A percentile compares a stretch with the other conserved stretches of the same genome.
These are phyloP conservation scores for Drosophila trichaetosa DNA, from an alignment of 2,888 invertebrate genomes.

Conservation along the genomic window DNA sequence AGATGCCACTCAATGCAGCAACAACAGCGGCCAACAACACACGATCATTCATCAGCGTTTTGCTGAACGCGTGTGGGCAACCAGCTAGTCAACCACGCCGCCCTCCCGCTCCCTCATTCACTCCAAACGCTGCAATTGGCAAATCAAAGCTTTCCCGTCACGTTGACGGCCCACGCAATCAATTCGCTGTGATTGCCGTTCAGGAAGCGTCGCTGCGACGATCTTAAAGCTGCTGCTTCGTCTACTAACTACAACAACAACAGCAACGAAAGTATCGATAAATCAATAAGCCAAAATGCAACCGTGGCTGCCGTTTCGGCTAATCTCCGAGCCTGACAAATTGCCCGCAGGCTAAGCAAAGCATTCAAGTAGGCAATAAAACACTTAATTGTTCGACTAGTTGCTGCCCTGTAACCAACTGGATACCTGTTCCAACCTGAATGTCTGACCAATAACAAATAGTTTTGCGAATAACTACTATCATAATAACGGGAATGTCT, in stretches of 20 bases:
- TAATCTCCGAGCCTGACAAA: conserved; percentile 62
- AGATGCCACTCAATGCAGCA: conserved; percentile 40
- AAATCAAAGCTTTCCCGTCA: conserved; percentile 51
- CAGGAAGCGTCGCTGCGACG: conserved; percentile 43
- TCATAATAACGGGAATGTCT: background rate
- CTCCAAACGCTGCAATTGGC: conserved; percentile 4
- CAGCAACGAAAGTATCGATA: conserved; percentile 50
- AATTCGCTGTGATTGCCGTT: conserved; percentile 54
- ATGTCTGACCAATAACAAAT: background rate
- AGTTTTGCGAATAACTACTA: background rate
- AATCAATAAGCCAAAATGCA: conserved; percentile 67
- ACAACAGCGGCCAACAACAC: conserved; percentile 9
- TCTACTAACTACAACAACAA: conserved; percentile 7
- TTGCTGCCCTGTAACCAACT: conserved; percentile 4
- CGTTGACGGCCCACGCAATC: conserved; percentile 55
- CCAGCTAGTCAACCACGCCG: background rate
- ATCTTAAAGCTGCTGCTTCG: conserved; percentile 24
- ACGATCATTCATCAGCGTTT: conserved; percentile 59
- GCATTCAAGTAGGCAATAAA: background rate
- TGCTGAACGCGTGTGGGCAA: conserved; percentile 59
- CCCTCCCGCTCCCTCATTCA: background rate
- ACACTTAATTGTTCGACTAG: conserved; percentile 4
- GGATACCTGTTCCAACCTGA: background rate
- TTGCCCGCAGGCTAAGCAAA: conserved; percentile 53
- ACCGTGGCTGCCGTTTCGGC: conserved; percentile 56